Evolutionary conservation across 1,140 invertebrate species (phyloP).

Genomic region (Trachelipus rathkii): DNA sequence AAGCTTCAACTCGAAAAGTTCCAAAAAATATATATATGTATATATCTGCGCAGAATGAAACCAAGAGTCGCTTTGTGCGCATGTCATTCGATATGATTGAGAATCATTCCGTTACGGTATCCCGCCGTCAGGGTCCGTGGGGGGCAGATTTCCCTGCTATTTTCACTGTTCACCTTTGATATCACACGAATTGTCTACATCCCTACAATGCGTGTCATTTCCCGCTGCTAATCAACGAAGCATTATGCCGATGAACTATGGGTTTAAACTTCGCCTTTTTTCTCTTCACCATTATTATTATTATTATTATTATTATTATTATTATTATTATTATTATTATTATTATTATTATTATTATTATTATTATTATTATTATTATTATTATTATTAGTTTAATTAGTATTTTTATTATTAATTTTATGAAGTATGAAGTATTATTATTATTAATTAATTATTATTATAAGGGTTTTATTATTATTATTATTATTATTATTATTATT

Average conservation of each 20-base stretch:
- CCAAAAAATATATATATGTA: not conserved
- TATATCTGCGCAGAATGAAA: not conserved
- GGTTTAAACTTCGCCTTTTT: too few species aligned
- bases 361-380: too few species aligned
- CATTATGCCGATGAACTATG: not conserved
- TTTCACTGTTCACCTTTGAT: not conserved
- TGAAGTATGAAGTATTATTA: too few species aligned
- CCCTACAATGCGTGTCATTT: not conserved
- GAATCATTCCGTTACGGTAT: not conserved
- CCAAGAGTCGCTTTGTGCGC: not conserved
- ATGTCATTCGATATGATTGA: slow-evolving; percentile 8
- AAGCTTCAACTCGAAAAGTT: not conserved
- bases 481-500: too few species aligned
- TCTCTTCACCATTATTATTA: too few species aligned
- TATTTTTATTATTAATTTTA: too few species aligned
- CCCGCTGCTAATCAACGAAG: not conserved
- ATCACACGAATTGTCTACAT: not conserved
- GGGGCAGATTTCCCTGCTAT: not conserved
- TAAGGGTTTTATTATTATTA: too few species aligned
- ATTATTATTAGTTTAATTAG: too few species aligned
- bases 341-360: too few species aligned
- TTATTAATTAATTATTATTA: too few species aligned
- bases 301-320: too few species aligned
- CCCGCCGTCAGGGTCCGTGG: not conserved
- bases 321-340: too few species aligned